A percentile compares a stretch with the other conserved stretches of the same genome.
Evolutionary conservation across 2,113 vertebrate species (phyloP).

Genomic region (Canis aureus): DNA sequence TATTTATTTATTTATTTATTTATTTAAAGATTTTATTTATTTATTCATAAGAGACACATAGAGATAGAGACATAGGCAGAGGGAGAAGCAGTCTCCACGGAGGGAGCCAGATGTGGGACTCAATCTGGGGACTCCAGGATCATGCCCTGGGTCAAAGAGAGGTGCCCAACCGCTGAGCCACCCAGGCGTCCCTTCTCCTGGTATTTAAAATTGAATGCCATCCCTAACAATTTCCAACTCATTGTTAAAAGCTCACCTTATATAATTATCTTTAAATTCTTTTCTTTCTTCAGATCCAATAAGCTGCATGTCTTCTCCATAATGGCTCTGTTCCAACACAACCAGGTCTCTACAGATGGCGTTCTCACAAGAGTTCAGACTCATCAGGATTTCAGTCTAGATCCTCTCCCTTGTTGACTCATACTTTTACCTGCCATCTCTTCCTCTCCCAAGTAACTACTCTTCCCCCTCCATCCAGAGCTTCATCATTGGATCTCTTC

Average conservation of each 20-base stretch:
- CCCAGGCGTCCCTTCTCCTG: not conserved
- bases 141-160: no score
- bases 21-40: no score
- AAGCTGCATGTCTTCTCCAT: not conserved
- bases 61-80: no score
- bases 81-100: no score
- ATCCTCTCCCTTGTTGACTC: not conserved
- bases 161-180: no score
- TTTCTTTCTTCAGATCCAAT: not conserved
- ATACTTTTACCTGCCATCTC: not conserved
- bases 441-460: not conserved
- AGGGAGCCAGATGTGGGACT: no score
- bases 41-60: no score
- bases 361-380: not conserved
- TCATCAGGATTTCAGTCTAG: not conserved
- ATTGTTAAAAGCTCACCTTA: not conserved
- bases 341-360: not conserved
- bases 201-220: not conserved
- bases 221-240: not conserved
- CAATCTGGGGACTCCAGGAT: no score
- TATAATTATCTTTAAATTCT: not conserved
- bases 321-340: not conserved
- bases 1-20: no score
- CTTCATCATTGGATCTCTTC: not conserved
- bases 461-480: not conserved